Percentiles rank a stretch among this genome's conserved stretches.
Evolutionary conservation across 2,888 invertebrate species (phyloP).

Genomic region (Yponomeuta plumbellus): DNA sequence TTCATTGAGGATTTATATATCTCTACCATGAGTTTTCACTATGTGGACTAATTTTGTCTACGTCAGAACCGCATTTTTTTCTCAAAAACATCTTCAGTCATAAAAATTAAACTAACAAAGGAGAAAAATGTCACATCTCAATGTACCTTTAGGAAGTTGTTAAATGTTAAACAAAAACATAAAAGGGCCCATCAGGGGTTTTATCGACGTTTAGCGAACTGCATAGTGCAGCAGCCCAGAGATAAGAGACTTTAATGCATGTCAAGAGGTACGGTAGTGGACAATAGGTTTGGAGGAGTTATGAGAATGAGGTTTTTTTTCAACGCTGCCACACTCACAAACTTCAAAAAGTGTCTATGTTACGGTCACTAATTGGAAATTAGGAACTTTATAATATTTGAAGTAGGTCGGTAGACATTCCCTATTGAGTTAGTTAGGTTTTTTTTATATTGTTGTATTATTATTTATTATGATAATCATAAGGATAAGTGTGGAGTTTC

Average conservation of each 20-base stretch:
- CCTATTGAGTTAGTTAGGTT: too few species aligned
- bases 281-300: neutral
- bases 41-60: too few species aligned
- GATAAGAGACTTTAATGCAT: slow-evolving; percentile 25
- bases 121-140: slow-evolving; percentile 12
- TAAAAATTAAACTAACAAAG: neutral
- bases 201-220: slow-evolving; percentile 49
- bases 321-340: too few species aligned
- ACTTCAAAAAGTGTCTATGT: too few species aligned
- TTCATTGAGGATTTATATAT: neutral
- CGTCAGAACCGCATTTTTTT: too few species aligned
- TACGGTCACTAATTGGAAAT: too few species aligned
- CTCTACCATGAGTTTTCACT: too few species aligned
- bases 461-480: too few species aligned
- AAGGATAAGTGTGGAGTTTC: too few species aligned
- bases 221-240: slow-evolving; percentile 44
- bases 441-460: too few species aligned
- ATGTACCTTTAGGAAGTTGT: slow-evolving; percentile 11
- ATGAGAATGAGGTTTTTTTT: neutral
- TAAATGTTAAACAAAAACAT: slow-evolving; percentile 29
- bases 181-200: slow-evolving; percentile 49
- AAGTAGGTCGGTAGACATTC: too few species aligned
- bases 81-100: neutral
- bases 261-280: neutral
- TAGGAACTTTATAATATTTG: too few species aligned